A percentile compares a stretch with the other conserved stretches of the same genome.
Evolutionary conservation across 2,797 vertebrate genomes (phyloP).

Genomic region (Poecile montanus): DNA sequence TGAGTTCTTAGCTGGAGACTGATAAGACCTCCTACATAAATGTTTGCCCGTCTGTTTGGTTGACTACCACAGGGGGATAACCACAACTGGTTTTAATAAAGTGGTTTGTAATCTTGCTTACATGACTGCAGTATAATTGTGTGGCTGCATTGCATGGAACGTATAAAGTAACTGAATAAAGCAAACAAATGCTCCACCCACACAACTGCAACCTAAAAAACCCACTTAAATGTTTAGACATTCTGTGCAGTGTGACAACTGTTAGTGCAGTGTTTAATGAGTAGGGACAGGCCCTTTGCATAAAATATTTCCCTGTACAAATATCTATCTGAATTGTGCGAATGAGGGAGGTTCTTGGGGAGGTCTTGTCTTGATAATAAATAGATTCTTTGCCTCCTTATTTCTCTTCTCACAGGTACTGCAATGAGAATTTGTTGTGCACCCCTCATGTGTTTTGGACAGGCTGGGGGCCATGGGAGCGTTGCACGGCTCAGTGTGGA

Average conservation of each 20-base stretch:
- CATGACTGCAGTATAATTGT: rapidly evolving
- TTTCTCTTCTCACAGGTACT: conserved; percentile 83
- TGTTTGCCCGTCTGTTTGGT: not conserved
- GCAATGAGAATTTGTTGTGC: conserved; percentile 95
- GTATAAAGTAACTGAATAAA: not conserved
- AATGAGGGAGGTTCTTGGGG: not conserved
- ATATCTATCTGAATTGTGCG: not conserved
- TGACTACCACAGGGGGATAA: not conserved
- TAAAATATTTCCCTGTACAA: conserved; percentile 25
- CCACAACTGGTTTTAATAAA: not conserved
- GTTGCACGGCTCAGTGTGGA: conserved; percentile 92
- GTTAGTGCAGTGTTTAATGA: not conserved
- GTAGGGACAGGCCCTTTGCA: not conserved
- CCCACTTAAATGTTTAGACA: not conserved
- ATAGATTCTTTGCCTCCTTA: not conserved
- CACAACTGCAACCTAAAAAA: not conserved
- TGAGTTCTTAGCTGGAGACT: not conserved
- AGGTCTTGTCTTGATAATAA: not conserved
- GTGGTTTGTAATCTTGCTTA: not conserved
- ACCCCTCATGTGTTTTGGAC: conserved; percentile 95
- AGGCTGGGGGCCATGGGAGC: conserved; percentile 95
- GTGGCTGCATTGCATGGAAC: not conserved
- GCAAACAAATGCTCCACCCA: conserved; percentile 20
- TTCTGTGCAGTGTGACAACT: not conserved
- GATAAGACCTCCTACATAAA: not conserved